phyloP scores from a whole-genome alignment of 2,797 vertebrate species.

The Danio jaintianensis region DNA sequence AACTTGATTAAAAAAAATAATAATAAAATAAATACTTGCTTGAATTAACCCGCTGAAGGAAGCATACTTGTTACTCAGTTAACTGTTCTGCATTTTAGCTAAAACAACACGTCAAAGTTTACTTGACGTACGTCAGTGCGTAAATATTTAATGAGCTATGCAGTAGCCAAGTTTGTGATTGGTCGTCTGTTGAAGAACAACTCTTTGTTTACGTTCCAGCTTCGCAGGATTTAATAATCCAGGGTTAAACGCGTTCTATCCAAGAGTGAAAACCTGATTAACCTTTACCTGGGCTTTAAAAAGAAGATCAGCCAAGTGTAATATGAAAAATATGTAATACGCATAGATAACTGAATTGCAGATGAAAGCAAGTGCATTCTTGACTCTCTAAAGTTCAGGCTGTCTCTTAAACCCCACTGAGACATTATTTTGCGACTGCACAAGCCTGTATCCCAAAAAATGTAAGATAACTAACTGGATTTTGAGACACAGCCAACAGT shows the following conservation, averaged over 20 bases:
- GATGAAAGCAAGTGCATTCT: no score
- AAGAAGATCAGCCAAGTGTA: neutral
- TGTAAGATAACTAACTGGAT: neutral
- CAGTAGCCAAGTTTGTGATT: neutral
- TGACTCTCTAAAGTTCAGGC: neutral
- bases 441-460: neutral
- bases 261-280: neutral
- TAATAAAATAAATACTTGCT: neutral
- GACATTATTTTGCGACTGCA: neutral
- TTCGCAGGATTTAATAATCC: neutral
- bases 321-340: neutral
- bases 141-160: neutral
- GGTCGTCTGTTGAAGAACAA: neutral
- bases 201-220: neutral
- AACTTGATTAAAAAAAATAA: neutral
- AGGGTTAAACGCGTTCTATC: neutral
- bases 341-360: neutral
- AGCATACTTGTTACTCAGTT: neutral
- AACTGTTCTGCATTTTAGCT: neutral
- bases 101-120: neutral
- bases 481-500: neutral
- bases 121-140: neutral
- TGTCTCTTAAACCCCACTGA: neutral
- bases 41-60: neutral
- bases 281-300: neutral